Evolutionary conservation across 2,888 invertebrate species (phyloP), one percentile per base, ranked within the genome.

Genomic region (Euproctis similis): DNA sequence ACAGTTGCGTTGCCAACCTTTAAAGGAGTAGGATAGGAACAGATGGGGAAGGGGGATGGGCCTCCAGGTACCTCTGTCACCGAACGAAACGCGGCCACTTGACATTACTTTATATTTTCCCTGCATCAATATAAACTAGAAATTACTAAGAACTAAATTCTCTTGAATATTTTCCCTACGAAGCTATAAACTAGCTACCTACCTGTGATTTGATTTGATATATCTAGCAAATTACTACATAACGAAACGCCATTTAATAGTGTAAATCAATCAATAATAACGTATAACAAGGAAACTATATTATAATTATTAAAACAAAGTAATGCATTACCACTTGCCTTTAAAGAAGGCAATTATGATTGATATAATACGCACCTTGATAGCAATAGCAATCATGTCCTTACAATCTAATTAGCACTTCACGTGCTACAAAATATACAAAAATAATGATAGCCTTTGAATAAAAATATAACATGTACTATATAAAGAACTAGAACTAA

Each of bases 101-200:
- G n/a, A n/a, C n/a, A n/a, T n/a, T n/a, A n/a, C n/a, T n/a, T n/a
- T n/a, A n/a, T n/a, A n/a, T n/a, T n/a, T n/a, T n/a, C n/a, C n/a
- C n/a, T n/a, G n/a, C 4, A 14, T 6, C 73, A 71, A 75, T 73
- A 63, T 66, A 19, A 19, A 19, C 19, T 6, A n/a, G n/a, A 19
- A 19, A 19, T n/a, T 52, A 44, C 53, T 55, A 44, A 33, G 38
- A 39, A 40, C 46, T 33, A 59, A 51, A 12, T 16, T 59, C 46
- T 46, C 39, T 8, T 14, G 6, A 6, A 14, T 4, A 14, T 14
- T 14, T 14, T 14, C 14, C 4, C 14, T n/a, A n/a, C n/a, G n/a
- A 14, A 4, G 4, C 14, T 6, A 14, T 14, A 14, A 4, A 4
- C 14, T 14, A 14, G 4, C 6, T 14, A 14, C 14, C 14, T 14